Evolutionary conservation across 2,797 vertebrate species (phyloP), one percentile per base, ranked within the genome.

Genomic region (Paguma larvata): DNA sequence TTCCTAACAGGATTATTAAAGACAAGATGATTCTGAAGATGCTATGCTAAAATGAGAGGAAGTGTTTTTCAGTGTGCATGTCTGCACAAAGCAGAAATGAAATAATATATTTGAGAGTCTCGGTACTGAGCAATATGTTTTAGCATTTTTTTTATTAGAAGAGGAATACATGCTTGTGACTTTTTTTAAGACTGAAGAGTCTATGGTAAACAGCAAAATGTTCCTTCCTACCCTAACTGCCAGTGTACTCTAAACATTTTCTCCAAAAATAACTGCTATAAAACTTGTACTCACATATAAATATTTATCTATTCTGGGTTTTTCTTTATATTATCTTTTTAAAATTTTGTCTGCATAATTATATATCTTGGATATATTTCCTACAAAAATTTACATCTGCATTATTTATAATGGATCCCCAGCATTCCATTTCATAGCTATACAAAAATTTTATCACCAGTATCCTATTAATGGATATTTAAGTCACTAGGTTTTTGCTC

Each of bases 1-100:
- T 93, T 41, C 9, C 90, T 94, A 94, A 44, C 21, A 63, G 84
- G 70, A 51, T 94, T 97, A 90, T 53, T 30, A 53, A 95, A 96
- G 32, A 51, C 25, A 86, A 46, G 21, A 89, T 89, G 89, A 90
- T 65, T 79, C 14, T 92, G 65, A 86, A 96, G 46, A 41, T 79
- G 68, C 44, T 92, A 83, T 85, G 6, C 21, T 86, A 70, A 97
- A 97, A 77, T 41, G 15, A 96, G 91, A 41, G 15, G 9, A 85
- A 46, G 30, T 0, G 1, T 18, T 30, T 95, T 90, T 79, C 41
- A 84, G 1, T 86, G 87, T 38, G 32, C 27, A 14, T 8, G 5
- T 56, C 78, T 89, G 0, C 14, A 56, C 8, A 86, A 85, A 94
- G 30, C 7, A 72, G 73, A 96, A 95, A 80, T 48, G 12, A 88